Percentiles rank a stretch among this genome's conserved stretches.
Evolutionary conservation across 2,888 invertebrate genomes (phyloP).

Genomic region (Eudemis profundana): DNA sequence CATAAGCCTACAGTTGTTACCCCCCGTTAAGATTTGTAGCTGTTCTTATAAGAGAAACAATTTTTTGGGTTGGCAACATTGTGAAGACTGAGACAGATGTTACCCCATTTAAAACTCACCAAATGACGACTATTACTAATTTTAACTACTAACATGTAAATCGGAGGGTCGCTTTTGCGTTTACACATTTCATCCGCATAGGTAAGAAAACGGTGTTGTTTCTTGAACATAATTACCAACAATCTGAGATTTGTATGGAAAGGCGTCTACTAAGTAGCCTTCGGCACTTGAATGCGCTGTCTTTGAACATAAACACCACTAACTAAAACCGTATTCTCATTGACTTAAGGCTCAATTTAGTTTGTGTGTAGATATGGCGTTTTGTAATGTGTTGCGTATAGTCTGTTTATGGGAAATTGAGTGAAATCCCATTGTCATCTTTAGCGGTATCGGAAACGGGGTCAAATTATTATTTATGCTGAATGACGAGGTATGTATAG

Average conservation of each 20-base stretch:
- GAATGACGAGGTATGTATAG: conserved; percentile 6
- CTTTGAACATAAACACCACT: neutral
- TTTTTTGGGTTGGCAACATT: too few species aligned
- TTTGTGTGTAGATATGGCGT: too few species aligned
- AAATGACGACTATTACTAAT: too few species aligned
- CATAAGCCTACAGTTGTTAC: too few species aligned
- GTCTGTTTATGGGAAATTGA: conserved; percentile 21
- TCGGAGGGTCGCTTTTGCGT: neutral
- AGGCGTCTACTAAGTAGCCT: neutral
- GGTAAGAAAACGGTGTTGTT: neutral
- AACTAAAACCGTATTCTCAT: neutral
- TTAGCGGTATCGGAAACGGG: conserved; percentile 26
- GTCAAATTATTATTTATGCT: conserved; percentile 23
- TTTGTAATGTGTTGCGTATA: neutral
- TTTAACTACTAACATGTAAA: too few species aligned
- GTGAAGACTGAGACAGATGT: conserved; percentile 9
- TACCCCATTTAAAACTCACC: too few species aligned
- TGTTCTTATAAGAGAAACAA: too few species aligned
- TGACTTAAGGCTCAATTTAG: too few species aligned
- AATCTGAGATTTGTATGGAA: conserved; percentile 7
- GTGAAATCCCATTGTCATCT: conserved; percentile 24
- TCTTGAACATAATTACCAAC: neutral
- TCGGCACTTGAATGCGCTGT: neutral
- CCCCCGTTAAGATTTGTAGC: too few species aligned
- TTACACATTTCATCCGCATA: neutral